Evolutionary conservation across 2,888 invertebrate genomes (phyloP), one percentile per base, ranked within the genome.

Genomic region (Phymatocera aterrima): DNA sequence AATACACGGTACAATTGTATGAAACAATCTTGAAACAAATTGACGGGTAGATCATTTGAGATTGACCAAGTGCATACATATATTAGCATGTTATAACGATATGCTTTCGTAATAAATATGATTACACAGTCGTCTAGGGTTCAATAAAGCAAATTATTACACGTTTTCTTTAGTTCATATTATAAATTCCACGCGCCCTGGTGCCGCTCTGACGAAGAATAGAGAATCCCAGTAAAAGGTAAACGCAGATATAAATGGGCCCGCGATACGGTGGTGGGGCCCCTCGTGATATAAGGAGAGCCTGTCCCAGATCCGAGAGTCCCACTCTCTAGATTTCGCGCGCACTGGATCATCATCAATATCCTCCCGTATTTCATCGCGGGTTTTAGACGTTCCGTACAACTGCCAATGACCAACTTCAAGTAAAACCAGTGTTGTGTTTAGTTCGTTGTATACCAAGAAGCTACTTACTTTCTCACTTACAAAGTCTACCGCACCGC

Each of bases 281-380:
- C 82, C 79, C 77, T 48, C 43, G 77, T 79, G 83, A 85, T 88
- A 88, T 88, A 88, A 87, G 83, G 84, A 86, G 87, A 88, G 88
- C 88, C 88, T 88, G 88, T 88, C 87, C 86, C 85, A 83, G 85
- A 83, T 80, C 82, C 82, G 79, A 83, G 82, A 82, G 83, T 86
- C 84, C 84, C 86, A 87, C 86, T 88, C 84, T 77, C 80, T 79
- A 81, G 79, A 81, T 57, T 24, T 75, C 18, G 75, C 57, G 57
- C 83, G 82, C 83, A 84, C 82, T 80, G 82, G 82, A 83, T 83
- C 48, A 85, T 86, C 84, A 82, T 83, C 48, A 85, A 85, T 84
- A 82, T 82, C 84, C 84, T 82, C 81, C 80, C 79, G 80, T 70
- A 79, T 79, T 80, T 79, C 82, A 82, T 81, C 40, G 40, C 57